Base-by-base conservation (phyloP, 2,888 invertebrate species). In the Drosophila lacicola region DNA sequence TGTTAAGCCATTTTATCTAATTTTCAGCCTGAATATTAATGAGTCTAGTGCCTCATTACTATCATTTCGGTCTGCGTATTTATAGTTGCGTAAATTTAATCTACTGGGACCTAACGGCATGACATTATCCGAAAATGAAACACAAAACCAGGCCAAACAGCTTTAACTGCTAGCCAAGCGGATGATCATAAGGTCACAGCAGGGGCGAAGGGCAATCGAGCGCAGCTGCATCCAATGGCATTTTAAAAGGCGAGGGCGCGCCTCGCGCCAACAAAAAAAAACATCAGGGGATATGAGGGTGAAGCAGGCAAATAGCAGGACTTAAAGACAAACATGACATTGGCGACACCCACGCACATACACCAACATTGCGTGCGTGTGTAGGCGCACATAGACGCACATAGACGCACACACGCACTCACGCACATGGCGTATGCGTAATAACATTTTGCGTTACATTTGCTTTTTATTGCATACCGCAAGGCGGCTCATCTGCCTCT, bases 381-480 rank as follows among this genome's bases (percentile, higher is more conserved):
- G 17, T 17, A 17, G 17, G 17, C 17, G 17, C 17, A 17, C 17
- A 17, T 17, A 17, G 8, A 55, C 17, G 17, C 17, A 17, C 17
- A 17, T 17, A 17, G 8, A 55, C 33, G n/a, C 19, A 55, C 47
- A 46, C 46, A 53, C 36, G 36, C 17, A 17, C 17, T 17, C 17
- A 17, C 71, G 61, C 80, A 82, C 86, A 79, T 79, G 74, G 87
- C 79, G 84, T 83, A 88, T 81, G 74, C 84, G 84, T 87, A 87
- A 85, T 89, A 82, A 82, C 82, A 82, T 77, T 87, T 87, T 86
- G 89, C 84, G 84, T 84, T 86, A 86, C 89, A 89, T 86, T 86
- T 89, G 84, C 72, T 85, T 85, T 85, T 85, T 85, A 86, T 89
- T 87, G 85, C 89, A 86, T 86, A 86, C 89, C 88, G 79, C 88